Percentiles rank a stretch among this genome's conserved stretches.
Evolutionary conservation across 2,797 vertebrate genomes (phyloP).

Genomic region (Salarias fasciatus): DNA sequence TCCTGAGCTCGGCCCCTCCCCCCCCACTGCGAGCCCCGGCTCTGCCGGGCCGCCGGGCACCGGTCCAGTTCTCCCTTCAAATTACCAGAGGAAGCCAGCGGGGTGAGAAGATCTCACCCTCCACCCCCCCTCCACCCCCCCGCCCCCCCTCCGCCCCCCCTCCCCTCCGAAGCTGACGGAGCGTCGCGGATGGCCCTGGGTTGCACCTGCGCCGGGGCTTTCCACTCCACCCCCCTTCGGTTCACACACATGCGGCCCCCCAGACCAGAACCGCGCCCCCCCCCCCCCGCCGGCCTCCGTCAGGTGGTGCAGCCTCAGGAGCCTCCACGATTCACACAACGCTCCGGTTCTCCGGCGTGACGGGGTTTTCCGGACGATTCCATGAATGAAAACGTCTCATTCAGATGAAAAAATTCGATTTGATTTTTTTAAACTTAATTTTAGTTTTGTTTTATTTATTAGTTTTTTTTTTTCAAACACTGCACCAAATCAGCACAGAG

Average conservation of each 20-base stretch:
- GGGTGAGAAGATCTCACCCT: conserved; percentile 64
- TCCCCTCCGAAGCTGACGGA: conserved; percentile 77
- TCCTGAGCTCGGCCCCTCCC: conserved; percentile 63
- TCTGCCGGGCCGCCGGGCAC: conserved; percentile 62
- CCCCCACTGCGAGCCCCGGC: conserved; percentile 54
- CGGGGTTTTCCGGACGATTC: no score
- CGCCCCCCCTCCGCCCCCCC: conserved; percentile 22
- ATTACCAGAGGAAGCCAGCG: conserved; percentile 74
- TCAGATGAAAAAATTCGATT: no score
- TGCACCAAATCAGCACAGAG: no score
- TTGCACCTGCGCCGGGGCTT: conserved; percentile 78
- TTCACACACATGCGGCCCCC: conserved; percentile 37
- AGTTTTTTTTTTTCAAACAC: no score
- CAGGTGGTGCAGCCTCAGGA: conserved; percentile 28
- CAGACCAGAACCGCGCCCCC: conserved; percentile 36
- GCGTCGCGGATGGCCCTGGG: conserved; percentile 82
- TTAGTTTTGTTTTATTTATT: no score
- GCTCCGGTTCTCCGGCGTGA: no score
- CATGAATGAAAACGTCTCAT: no score
- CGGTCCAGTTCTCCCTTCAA: conserved; percentile 79
- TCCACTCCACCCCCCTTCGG: conserved; percentile 30
- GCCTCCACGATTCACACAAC: not conserved
- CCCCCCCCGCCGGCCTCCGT: conserved; percentile 34
- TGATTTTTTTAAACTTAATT: no score
- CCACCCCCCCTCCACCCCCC: conserved; percentile 37